These are phyloP conservation scores for Microctenopoma lineatum DNA, from an alignment of 2,797 vertebrate genomes.

Conservation along the genomic window DNA sequence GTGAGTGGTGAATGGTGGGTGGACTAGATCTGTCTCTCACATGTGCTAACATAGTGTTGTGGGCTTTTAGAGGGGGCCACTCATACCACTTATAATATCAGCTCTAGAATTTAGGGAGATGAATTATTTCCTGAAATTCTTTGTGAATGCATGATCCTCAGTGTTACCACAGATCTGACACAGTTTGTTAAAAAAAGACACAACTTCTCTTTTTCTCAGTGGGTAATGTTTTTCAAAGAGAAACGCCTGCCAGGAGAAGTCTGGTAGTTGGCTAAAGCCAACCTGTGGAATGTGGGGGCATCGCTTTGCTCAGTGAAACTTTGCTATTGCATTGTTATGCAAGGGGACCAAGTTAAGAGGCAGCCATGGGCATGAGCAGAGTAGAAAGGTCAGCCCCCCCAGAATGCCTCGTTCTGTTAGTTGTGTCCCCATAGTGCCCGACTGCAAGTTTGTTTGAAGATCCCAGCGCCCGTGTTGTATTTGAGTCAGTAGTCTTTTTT, in stretches of 20 bases:
- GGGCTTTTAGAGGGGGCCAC: conserved; percentile 17
- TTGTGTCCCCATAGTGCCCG: conserved; percentile 89
- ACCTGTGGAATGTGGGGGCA: conserved; percentile 67
- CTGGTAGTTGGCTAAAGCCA: conserved; percentile 32
- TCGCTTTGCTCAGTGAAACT: conserved; percentile 86
- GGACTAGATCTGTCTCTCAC: conserved; percentile 49
- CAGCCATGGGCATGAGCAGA: conserved; percentile 84
- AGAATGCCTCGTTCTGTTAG: conserved; percentile 86
- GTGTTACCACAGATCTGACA: conserved; percentile 22
- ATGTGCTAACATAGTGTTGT: conserved; percentile 35
- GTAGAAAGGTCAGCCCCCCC: conserved; percentile 88
- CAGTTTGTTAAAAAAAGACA: conserved; percentile 31
- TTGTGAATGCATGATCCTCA: conserved; percentile 31
- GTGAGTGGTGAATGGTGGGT: conserved; percentile 47
- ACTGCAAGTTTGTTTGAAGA: conserved; percentile 92
- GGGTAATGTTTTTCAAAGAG: conserved; percentile 12
- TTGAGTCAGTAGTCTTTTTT: conserved; percentile 69
- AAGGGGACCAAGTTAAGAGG: conserved; percentile 87
- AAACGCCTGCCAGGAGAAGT: conserved; percentile 27
- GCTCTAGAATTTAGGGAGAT: conserved; percentile 33
- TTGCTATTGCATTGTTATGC: conserved; percentile 86
- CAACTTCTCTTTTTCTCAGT: conserved; percentile 16
- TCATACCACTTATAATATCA: not conserved
- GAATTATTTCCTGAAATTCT: conserved; percentile 30
- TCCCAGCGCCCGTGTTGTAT: conserved; percentile 91